A percentile compares a stretch with the other conserved stretches of the same genome.
These are phyloP conservation scores for Dyspetes luteomarginatus DNA, from an alignment of 2,888 invertebrate species.

Conservation along the genomic window DNA sequence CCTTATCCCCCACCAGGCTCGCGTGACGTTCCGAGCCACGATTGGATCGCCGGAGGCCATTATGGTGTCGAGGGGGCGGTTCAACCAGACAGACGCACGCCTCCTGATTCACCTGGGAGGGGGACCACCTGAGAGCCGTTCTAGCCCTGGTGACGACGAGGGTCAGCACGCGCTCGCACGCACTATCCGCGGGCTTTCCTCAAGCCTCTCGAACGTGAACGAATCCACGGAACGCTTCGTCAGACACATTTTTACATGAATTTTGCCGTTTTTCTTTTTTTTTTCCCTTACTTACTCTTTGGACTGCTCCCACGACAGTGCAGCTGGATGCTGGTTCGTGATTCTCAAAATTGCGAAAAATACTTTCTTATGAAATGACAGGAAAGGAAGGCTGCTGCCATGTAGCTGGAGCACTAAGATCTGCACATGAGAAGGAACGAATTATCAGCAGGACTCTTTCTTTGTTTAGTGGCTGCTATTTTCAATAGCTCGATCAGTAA, in stretches of 20 bases:
- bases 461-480: too few species aligned
- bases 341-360: too few species aligned
- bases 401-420: too few species aligned
- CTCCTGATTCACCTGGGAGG: constrained; percentile 20
- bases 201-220: not conserved
- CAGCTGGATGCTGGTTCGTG: too few species aligned
- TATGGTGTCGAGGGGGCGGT: constrained; percentile 78
- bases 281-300: too few species aligned
- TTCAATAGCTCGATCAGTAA: too few species aligned
- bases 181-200: constrained; percentile 67
- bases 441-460: too few species aligned
- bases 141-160: constrained; percentile 67
- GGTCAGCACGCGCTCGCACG: constrained; percentile 71
- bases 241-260: not conserved
- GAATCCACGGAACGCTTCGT: not conserved
- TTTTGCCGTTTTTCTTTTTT: too few species aligned
- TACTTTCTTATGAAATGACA: too few species aligned
- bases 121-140: constrained; percentile 63
- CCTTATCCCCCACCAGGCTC: constrained; percentile 67
- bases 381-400: too few species aligned
- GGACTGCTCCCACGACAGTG: too few species aligned
- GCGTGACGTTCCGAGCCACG: constrained; percentile 65
- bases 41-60: constrained; percentile 78
- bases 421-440: too few species aligned
- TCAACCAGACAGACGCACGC: not conserved